Base-by-base conservation (phyloP, 23 tunicate species). In the Halocynthia aurantium region DNA sequence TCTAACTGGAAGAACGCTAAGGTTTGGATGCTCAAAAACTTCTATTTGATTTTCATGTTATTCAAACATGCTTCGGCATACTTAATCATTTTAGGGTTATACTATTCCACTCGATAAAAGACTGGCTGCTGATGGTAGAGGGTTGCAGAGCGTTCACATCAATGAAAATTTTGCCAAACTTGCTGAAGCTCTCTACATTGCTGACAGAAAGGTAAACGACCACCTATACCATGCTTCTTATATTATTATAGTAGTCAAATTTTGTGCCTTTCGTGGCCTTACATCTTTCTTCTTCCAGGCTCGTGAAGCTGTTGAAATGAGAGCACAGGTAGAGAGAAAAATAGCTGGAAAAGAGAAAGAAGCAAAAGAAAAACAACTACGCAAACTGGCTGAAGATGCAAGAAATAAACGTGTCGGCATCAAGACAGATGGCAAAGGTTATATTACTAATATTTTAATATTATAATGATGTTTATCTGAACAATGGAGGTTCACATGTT, bases 1-100 rank as follows among this genome's bases (percentile, higher is more conserved):
- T 88, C 95, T 7, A 94, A 94, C 95, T 94, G 99, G 99, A 94
- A 94, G 52, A 94, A 94, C 67, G 90, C 99, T 9, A 94, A 94
- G 91, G 99, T 88, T 31, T 31, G 44, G 1, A 31, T 31, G 44
- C 44, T 31, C 44, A 31, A 31, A 31, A 31, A 31, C 44, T 31
- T 31, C 44, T 31, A 20, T 50, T 70, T 6, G 76, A 17, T 19
- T 62, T 62, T 53, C 76, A 62, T 21, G 63, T 57, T n/a, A 62
- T 60, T 62, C 4, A 62, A 76, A 9, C 40, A 11, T 57, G 15
- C 21, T 22, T 13, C 18, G 18, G 10, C 21, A 62, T 62, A 12
- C 31, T n/a, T 5, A 76, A 76, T 12, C 22, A 11, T 0, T 60
- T 12, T 83, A 85, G 94, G 99, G 99, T 40, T 92, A 94, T 82